Base-by-base conservation (phyloP, 2,113 vertebrate genomes). In the Engystomops pustulosus region DNA sequence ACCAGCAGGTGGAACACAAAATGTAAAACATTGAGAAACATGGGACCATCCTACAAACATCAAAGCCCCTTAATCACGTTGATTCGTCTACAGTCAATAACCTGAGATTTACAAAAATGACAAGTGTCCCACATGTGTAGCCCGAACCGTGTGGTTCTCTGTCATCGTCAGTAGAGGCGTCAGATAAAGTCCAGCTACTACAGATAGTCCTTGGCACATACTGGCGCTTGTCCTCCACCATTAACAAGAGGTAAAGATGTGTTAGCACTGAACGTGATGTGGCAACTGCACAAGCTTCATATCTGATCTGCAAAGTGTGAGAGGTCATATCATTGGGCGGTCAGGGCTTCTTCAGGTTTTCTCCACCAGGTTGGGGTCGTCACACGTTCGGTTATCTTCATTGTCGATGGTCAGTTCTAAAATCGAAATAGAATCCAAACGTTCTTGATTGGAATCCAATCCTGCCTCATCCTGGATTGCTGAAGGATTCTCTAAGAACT, bases 401-500 rank as follows among this genome's bases (percentile, higher is more conserved):
- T 36, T 18, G 4, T 12, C 3, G 32, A 17, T 7, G 34, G 20
- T 4, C n/a, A 15, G 11, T 8, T 62, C 55, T 25, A 76, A 53
- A 67, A 83, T 8, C 14, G 55, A 83, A 9, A 76, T 5, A 20
- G 0, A 4, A 36, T 83, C 44, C 1, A 2, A 51, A 9, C 32
- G 38, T 25, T 45, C 81, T 32, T 62, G 7, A 2, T 10, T 25
- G 23, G 0, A 2, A 27, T 38, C 1, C 25, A 10, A 17, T 4
- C 25, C 12, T 1, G 45, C 27, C 55, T 11, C 41, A 5, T 25
- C 9, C 0, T 2, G 36, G 1, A 1, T 15, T 0, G 20, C 8
- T 25, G 47, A 8, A 72, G n/a, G 41, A 36, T 76, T 30, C 41
- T 83, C 23, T 15, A 83, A 67, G n/a, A 49, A 83, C 81, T 83